A percentile compares a stretch with the other conserved stretches of the same genome.
These are phyloP conservation scores for Drosophila vallismaia DNA, from an alignment of 2,888 invertebrate species.

Conservation along the genomic window DNA sequence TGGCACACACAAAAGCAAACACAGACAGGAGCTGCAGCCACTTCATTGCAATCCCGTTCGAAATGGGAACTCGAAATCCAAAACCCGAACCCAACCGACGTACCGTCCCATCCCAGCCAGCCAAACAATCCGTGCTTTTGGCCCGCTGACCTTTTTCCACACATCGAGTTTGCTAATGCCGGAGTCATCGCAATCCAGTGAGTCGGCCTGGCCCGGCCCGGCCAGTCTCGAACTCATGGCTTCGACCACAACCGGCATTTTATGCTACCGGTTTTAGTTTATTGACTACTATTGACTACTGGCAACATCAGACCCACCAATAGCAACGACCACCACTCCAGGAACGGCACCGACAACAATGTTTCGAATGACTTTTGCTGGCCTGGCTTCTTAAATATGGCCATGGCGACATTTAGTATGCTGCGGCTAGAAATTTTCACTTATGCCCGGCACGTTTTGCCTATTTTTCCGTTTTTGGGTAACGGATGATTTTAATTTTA, in stretches of 20 bases:
- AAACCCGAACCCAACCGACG: slow-evolving; percentile 28
- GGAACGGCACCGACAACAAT: slow-evolving; percentile 44
- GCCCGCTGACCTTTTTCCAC: slow-evolving; percentile 64
- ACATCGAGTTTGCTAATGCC: slow-evolving; percentile 48
- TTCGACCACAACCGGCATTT: slow-evolving; percentile 58
- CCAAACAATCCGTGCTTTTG: slow-evolving; percentile 35
- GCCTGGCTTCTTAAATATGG: slow-evolving; percentile 61
- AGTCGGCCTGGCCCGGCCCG: slow-evolving; percentile 34
- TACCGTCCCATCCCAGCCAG: slow-evolving; percentile 25
- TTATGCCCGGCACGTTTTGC: slow-evolving; percentile 73
- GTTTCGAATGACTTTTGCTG: slow-evolving; percentile 59
- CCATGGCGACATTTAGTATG: slow-evolving; percentile 60
- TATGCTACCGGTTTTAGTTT: slow-evolving; percentile 75
- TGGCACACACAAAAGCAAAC: slow-evolving; percentile 16
- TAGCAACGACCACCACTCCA: slow-evolving; percentile 17
- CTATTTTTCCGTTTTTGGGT: slow-evolving; percentile 73
- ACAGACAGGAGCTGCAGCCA: slow-evolving; percentile 37
- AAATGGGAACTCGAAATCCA: slow-evolving; percentile 15
- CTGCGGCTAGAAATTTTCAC: slow-evolving; percentile 70
- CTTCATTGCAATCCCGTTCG: slow-evolving; percentile 18
- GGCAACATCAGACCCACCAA: slow-evolving; percentile 44
- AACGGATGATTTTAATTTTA: slow-evolving; percentile 50
- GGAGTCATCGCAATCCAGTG: slow-evolving; percentile 36
- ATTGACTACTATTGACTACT: slow-evolving; percentile 70
- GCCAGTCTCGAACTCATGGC: slow-evolving; percentile 40